Conservation (phyloP, 1,140 invertebrate genomes). For the Tribolium castaneum region DNA sequence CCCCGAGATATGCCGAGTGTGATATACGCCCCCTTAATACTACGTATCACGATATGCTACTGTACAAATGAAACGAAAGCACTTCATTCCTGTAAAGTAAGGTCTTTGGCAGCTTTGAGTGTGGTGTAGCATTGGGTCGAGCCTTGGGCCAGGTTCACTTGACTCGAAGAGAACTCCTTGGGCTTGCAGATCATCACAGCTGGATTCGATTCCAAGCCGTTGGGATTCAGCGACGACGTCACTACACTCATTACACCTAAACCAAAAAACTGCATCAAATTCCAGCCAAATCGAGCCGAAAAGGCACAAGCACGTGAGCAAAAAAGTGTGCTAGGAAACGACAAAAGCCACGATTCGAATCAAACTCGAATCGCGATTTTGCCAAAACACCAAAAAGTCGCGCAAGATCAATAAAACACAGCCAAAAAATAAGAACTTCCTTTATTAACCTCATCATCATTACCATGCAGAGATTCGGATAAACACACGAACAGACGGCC, state of each 20-base stretch:
- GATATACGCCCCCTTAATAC: background rate
- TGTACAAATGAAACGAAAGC: background rate
- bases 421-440: background rate
- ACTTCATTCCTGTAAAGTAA: background rate
- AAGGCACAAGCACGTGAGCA: background rate
- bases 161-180: constrained; percentile 54
- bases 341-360: background rate
- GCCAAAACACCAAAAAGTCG: background rate
- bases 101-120: constrained; percentile 47
- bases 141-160: constrained; percentile 57
- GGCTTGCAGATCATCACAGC: constrained; percentile 60
- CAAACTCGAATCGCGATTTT: background rate
- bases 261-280: background rate
- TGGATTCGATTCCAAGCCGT: constrained; percentile 61
- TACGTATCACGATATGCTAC: constrained; percentile 18
- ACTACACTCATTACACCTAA: constrained; percentile 52
- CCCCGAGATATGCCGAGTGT: background rate
- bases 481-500: background rate
- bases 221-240: constrained; percentile 60
- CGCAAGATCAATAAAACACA: background rate
- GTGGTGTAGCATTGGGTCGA: constrained; percentile 58
- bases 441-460: constrained; percentile 21
- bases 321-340: background rate
- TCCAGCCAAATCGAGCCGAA: background rate
- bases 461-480: constrained; percentile 16